Evolutionary conservation across 2,888 invertebrate species (phyloP).

Genomic region (Plusia festucae): DNA sequence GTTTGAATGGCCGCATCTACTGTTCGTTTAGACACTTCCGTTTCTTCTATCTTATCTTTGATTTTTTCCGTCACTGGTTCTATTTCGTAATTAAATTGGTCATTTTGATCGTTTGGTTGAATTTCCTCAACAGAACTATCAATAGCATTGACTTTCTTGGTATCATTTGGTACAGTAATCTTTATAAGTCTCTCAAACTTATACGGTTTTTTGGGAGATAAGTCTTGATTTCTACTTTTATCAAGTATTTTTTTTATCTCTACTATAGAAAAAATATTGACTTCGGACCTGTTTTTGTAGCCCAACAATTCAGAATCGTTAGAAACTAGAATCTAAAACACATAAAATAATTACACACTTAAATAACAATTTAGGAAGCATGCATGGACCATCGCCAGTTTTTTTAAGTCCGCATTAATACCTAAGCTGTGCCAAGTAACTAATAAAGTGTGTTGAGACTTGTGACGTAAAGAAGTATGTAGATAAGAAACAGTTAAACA

Average conservation of each 20-base stretch:
- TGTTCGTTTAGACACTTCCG: conserved; percentile 36
- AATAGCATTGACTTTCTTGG: neutral
- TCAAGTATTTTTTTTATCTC: conserved; percentile 60
- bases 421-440: too few species aligned
- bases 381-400: too few species aligned
- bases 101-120: conserved; percentile 5
- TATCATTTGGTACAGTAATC: conserved; percentile 41
- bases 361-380: neutral
- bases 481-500: too few species aligned
- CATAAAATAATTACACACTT: neutral
- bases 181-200: conserved; percentile 27
- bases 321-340: conserved; percentile 72
- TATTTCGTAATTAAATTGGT: neutral
- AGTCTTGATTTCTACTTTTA: conserved; percentile 6
- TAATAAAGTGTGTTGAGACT: too few species aligned
- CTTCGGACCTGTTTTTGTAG: conserved; percentile 50
- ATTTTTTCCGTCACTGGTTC: conserved; percentile 5
- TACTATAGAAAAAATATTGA: conserved; percentile 62
- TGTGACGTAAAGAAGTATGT: too few species aligned
- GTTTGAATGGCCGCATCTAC: conserved; percentile 67
- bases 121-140: neutral
- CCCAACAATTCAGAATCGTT: conserved; percentile 62
- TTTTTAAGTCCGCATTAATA: too few species aligned
- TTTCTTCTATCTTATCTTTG: conserved; percentile 11
- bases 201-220: conserved; percentile 20